These are phyloP conservation scores for Gonocerus acuteangulatus DNA, from an alignment of 2,888 invertebrate genomes.

Conservation along the genomic window DNA sequence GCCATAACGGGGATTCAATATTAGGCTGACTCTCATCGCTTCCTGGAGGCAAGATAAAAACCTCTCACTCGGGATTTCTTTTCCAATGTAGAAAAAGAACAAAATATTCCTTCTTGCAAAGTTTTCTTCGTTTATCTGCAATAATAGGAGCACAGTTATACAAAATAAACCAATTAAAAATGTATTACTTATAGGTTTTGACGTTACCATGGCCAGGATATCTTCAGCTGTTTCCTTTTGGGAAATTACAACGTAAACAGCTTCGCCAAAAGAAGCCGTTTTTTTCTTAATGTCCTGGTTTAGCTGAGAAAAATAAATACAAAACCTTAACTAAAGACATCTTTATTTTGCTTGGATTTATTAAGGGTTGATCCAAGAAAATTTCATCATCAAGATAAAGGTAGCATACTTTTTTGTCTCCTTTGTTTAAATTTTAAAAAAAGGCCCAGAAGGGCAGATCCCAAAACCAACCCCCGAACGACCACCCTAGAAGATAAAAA, in stretches of 20 bases:
- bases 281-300: slow-evolving; percentile 28
- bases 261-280: slow-evolving; percentile 21
- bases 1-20: slow-evolving; percentile 55
- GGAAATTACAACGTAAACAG: slow-evolving; percentile 38
- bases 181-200: slow-evolving; percentile 34
- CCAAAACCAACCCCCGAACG: too few species aligned
- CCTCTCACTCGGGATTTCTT: slow-evolving; percentile 47
- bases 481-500: too few species aligned
- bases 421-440: too few species aligned
- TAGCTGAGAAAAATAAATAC: slow-evolving; percentile 29
- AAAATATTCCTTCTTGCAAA: slow-evolving; percentile 55
- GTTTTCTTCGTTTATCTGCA: slow-evolving; percentile 47
- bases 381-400: too few species aligned
- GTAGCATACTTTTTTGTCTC: too few species aligned
- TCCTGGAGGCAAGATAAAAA: slow-evolving; percentile 51
- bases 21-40: slow-evolving; percentile 54
- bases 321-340: too few species aligned
- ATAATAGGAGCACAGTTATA: too few species aligned
- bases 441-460: too few species aligned
- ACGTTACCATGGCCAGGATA: slow-evolving; percentile 48
- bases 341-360: too few species aligned
- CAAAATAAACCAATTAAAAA: slow-evolving; percentile 40
- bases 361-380: too few species aligned
- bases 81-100: slow-evolving; percentile 63
- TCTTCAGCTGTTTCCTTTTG: slow-evolving; percentile 51